Evolutionary conservation across 2,797 vertebrate genomes (phyloP).

Genomic region (Limosa lapponica): DNA sequence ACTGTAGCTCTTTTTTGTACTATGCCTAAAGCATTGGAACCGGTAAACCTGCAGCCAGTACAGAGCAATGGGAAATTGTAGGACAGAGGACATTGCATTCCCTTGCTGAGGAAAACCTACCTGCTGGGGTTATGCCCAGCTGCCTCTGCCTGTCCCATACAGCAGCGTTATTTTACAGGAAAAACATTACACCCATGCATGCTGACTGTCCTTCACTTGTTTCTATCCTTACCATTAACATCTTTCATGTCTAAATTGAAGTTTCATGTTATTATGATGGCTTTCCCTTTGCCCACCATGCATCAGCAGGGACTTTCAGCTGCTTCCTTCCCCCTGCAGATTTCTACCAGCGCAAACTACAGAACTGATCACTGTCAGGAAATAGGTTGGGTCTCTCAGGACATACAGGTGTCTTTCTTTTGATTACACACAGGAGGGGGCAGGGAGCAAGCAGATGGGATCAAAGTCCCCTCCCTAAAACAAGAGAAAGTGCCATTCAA

Average conservation of each 20-base stretch:
- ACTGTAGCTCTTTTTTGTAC: background rate
- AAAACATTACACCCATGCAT: background rate
- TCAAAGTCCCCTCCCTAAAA: background rate
- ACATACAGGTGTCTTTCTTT: background rate
- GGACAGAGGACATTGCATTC: background rate
- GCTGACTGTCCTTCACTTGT: background rate
- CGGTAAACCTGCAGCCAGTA: background rate
- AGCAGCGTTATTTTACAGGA: background rate
- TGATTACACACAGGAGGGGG: background rate
- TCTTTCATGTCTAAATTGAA: background rate
- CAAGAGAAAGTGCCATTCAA: background rate
- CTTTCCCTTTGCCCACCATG: background rate
- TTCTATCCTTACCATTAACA: background rate
- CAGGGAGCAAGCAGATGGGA: background rate
- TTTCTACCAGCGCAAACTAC: background rate
- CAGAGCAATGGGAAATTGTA: background rate
- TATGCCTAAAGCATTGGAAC: background rate
- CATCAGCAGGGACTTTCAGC: background rate
- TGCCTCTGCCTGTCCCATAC: background rate
- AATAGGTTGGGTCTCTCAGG: background rate
- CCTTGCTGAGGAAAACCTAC: background rate
- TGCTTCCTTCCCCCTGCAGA: background rate
- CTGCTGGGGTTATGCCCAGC: background rate
- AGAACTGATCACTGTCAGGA: background rate
- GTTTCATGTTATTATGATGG: background rate